A percentile compares a stretch with the other conserved stretches of the same genome.
Conservation (phyloP, 2,113 vertebrate species). For the Oenanthe melanoleuca region DNA sequence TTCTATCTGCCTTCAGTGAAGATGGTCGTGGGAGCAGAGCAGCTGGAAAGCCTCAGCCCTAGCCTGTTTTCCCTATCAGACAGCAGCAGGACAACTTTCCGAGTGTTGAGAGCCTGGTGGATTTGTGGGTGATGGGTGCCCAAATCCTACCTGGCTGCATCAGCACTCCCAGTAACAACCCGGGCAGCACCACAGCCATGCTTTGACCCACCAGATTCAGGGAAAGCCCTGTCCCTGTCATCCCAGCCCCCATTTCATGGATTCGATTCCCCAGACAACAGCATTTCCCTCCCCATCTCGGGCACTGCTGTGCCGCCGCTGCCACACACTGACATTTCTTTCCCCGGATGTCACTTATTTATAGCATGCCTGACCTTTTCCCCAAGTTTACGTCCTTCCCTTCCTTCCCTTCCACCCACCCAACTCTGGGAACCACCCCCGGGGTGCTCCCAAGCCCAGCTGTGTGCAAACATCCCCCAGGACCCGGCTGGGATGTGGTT, state of each 20-base stretch:
- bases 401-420: conserved; percentile 22
- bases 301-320: neutral
- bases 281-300: neutral
- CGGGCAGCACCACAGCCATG: rapidly evolving
- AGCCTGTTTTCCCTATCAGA: neutral
- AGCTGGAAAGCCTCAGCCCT: neutral
- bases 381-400: conserved; percentile 44
- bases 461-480: neutral
- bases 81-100: neutral
- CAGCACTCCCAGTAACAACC: neutral
- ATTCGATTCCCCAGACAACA: neutral
- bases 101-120: neutral
- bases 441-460: neutral
- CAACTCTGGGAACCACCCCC: neutral
- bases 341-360: conserved; percentile 55
- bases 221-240: rapidly evolving
- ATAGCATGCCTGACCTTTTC: conserved; percentile 52
- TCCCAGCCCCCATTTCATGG: rapidly evolving
- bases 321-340: conserved; percentile 45
- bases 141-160: rapidly evolving
- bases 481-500: neutral
- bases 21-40: neutral
- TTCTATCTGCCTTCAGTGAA: neutral
- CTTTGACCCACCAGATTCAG: neutral
- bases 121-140: rapidly evolving